Conservation (phyloP, 2,797 vertebrate species). For the Pipistrellus pipistrellus region DNA sequence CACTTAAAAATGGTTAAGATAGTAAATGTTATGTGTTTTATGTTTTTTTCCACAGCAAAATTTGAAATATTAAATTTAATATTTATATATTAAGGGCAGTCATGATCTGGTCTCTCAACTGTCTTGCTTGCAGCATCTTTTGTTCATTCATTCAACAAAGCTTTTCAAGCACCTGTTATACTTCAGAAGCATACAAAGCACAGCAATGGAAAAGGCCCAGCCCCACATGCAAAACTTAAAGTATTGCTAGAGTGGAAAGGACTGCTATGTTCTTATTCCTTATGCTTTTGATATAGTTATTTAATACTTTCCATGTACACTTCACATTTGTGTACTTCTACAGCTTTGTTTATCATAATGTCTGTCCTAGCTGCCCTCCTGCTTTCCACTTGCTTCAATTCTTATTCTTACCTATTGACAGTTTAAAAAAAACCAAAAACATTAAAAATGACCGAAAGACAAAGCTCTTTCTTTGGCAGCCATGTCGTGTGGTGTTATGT, state of each 20-base stretch:
- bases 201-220: not conserved
- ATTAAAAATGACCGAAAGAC: not conserved
- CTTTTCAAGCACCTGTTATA: not conserved
- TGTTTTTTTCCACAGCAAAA: not conserved
- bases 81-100: not conserved
- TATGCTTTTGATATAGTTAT: not conserved
- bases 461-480: not conserved
- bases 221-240: not conserved
- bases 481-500: not conserved
- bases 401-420: not conserved
- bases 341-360: not conserved
- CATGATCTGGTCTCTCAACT: not conserved
- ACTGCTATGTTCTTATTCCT: not conserved
- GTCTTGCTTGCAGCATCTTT: not conserved
- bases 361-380: not conserved
- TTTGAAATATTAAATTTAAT: not conserved
- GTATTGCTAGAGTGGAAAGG: not conserved
- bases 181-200: not conserved
- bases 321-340: not conserved
- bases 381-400: not conserved
- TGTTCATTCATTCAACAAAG: not conserved
- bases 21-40: not conserved
- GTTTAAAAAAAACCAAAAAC: not conserved
- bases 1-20: not conserved
- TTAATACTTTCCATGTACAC: not conserved